Conservation (phyloP, 2,797 vertebrate species). For the Etheostoma perlongum region DNA sequence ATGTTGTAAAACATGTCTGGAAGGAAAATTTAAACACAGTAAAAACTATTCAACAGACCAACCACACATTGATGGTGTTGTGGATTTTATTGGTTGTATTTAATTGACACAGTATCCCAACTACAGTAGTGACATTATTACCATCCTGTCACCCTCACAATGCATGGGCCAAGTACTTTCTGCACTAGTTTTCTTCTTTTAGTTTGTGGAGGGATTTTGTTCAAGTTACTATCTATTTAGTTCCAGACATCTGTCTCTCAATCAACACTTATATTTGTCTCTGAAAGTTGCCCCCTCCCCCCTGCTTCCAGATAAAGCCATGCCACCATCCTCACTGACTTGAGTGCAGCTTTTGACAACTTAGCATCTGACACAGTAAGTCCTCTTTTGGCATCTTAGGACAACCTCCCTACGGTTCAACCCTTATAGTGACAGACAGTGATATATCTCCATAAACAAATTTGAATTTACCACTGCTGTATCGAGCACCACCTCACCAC, state of each 20-base stretch:
- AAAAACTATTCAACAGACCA: neutral
- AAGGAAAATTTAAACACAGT: neutral
- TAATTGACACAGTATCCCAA: neutral
- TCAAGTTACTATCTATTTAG: neutral
- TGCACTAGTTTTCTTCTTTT: no score
- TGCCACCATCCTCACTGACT: slow-evolving; percentile 23
- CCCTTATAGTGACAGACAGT: slow-evolving; percentile 63
- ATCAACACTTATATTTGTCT: neutral
- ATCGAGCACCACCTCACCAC: slow-evolving; percentile 52
- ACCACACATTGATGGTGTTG: neutral
- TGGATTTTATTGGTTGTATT: neutral
- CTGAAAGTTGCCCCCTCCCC: neutral
- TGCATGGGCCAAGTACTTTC: neutral
- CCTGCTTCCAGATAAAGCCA: slow-evolving; percentile 15
- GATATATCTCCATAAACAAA: slow-evolving; percentile 73
- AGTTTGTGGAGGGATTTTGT: neutral
- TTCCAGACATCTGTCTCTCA: neutral
- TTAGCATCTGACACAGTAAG: slow-evolving; percentile 41
- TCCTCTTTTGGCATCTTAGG: slow-evolving; percentile 41
- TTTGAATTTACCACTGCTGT: slow-evolving; percentile 61
- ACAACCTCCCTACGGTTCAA: slow-evolving; percentile 40
- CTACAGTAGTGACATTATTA: neutral
- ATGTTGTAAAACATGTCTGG: neutral
- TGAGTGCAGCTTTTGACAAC: slow-evolving; percentile 47
- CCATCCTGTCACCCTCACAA: neutral